Evolutionary conservation across 2,113 vertebrate species (phyloP).

Genomic region (rat (Rattus norvegicus)): DNA sequence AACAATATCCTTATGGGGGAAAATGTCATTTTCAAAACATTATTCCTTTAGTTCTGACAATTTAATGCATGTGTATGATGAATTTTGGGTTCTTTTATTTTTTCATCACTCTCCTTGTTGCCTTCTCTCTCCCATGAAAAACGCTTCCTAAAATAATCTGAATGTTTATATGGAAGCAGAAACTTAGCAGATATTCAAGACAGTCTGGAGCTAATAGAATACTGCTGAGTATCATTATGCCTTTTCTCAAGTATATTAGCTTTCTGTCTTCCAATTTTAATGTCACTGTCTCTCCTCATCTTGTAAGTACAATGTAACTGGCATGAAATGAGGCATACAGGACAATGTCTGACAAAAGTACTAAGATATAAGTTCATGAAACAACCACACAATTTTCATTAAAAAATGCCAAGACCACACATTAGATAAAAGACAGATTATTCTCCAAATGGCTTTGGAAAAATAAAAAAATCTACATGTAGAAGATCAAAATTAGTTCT

Average conservation of each 20-base stretch:
- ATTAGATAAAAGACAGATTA: background rate
- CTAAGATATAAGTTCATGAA: background rate
- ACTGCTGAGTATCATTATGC: background rate
- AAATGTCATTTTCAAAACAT: background rate
- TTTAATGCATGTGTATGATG: background rate
- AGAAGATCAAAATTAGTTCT: background rate
- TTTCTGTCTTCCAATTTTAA: background rate
- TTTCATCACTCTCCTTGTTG: accelerated
- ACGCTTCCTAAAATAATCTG: background rate
- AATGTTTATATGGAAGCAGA: background rate
- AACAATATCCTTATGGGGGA: background rate
- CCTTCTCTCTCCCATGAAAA: background rate
- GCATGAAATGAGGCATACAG: background rate
- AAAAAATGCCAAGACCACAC: background rate
- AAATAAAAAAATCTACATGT: background rate
- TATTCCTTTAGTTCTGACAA: background rate
- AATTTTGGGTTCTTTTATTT: background rate
- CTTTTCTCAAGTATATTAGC: background rate
- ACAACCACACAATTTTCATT: background rate
- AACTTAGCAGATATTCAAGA: background rate
- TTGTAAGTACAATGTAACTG: background rate
- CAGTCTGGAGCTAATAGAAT: background rate
- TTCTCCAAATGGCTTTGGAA: background rate
- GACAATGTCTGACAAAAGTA: background rate
- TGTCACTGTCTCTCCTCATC: background rate